Evolutionary conservation across 2,888 invertebrate genomes (phyloP).

Genomic region (Drosophila fungiperda): DNA sequence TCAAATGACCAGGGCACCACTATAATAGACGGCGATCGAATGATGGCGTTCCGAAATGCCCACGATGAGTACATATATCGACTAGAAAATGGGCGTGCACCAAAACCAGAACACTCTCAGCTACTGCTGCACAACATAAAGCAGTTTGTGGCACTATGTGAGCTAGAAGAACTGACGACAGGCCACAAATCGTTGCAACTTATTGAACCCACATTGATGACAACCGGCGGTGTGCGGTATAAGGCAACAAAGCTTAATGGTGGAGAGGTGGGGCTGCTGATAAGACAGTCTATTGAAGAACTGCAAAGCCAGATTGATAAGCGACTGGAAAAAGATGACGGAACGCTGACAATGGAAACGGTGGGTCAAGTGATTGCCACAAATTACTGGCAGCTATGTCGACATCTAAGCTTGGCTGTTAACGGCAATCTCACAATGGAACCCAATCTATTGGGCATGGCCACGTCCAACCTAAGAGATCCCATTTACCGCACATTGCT

Average conservation of each 20-base stretch:
- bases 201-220: slow-evolving; percentile 44
- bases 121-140: slow-evolving; percentile 47
- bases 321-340: slow-evolving; percentile 9
- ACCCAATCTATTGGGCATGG: slow-evolving; percentile 51
- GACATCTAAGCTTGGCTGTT: slow-evolving; percentile 39
- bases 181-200: slow-evolving; percentile 17
- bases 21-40: slow-evolving; percentile 54
- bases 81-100: background rate
- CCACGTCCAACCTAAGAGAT: slow-evolving; percentile 86
- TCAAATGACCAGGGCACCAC: background rate
- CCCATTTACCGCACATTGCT: slow-evolving; percentile 89
- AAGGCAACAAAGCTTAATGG: slow-evolving; percentile 13
- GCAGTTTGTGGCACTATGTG: slow-evolving; percentile 56
- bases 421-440: slow-evolving; percentile 86
- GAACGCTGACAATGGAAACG: slow-evolving; percentile 8
- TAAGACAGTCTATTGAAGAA: slow-evolving; percentile 37
- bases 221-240: slow-evolving; percentile 54
- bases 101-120: background rate
- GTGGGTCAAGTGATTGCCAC: slow-evolving; percentile 36
- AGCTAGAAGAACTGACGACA: slow-evolving; percentile 53
- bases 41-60: slow-evolving; percentile 36
- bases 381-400: slow-evolving; percentile 47
- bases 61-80: slow-evolving; percentile 30
- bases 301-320: slow-evolving; percentile 51
- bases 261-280: slow-evolving; percentile 21